phyloP scores from a whole-genome alignment of 1,140 invertebrate genomes.

The Drosophila funebris region DNA sequence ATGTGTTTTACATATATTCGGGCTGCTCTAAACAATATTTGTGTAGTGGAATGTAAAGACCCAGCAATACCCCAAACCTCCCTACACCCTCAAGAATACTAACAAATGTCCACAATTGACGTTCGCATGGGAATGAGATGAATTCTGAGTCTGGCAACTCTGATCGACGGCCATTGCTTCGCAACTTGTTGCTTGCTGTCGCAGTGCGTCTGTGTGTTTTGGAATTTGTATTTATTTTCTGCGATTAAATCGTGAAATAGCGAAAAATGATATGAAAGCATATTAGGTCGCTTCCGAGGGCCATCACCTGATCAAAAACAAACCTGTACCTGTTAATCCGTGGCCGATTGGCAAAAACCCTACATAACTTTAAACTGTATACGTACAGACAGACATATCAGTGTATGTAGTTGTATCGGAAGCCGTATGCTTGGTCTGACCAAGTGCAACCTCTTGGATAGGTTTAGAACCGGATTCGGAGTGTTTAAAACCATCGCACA shows the following conservation, averaged over 20 bases:
- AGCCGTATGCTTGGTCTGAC: conserved; percentile 18
- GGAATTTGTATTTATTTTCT: conserved; percentile 57
- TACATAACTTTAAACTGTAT: neutral
- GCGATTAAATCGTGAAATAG: conserved; percentile 38
- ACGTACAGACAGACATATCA: neutral
- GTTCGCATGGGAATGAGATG: conserved; percentile 47
- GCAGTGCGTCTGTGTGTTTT: conserved; percentile 40
- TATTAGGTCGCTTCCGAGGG: neutral
- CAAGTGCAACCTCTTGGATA: conserved; percentile 55
- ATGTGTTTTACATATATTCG: conserved; percentile 14
- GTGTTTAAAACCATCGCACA: conserved; percentile 38
- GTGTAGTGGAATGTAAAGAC: conserved; percentile 38
- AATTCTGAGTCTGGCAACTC: conserved; percentile 65
- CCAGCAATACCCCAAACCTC: conserved; percentile 3
- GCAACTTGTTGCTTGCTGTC: conserved; percentile 72
- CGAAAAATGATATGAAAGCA: conserved; percentile 17
- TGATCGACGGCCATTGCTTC: conserved; percentile 74
- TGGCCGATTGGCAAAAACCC: conserved; percentile 5
- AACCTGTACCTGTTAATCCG: neutral
- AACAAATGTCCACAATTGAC: conserved; percentile 31
- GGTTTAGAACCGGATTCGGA: conserved; percentile 67
- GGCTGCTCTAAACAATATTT: conserved; percentile 52
- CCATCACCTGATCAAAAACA: conserved; percentile 1
- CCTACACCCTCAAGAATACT: conserved; percentile 14
- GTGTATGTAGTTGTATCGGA: conserved; percentile 17